These are phyloP conservation scores for Meteorus sp. DNA, from an alignment of 1,140 invertebrate genomes.

Conservation along the genomic window DNA sequence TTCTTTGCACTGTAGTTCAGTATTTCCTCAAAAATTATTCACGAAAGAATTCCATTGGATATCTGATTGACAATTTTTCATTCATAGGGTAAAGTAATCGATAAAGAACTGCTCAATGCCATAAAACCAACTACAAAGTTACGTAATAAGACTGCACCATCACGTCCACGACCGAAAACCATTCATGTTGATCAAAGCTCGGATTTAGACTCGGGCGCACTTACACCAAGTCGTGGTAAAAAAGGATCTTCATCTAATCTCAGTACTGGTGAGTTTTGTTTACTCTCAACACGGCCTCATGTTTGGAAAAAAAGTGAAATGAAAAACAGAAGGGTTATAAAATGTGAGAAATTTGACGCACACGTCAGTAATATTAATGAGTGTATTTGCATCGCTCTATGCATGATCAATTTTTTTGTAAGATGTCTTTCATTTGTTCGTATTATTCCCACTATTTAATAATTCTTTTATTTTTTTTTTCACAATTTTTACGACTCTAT, in stretches of 20 bases:
- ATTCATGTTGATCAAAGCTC: slow-evolving; percentile 82
- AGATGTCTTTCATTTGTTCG: slow-evolving; percentile 37
- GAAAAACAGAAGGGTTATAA: no score
- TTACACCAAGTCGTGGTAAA: slow-evolving; percentile 73
- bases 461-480: slow-evolving; percentile 36
- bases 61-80: not conserved
- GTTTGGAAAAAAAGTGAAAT: no score
- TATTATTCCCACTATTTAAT: slow-evolving; percentile 51
- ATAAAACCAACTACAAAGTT: slow-evolving; percentile 65
- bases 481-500: slow-evolving; percentile 30
- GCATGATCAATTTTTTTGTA: slow-evolving; percentile 44
- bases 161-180: slow-evolving; percentile 78
- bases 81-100: slow-evolving; percentile 72
- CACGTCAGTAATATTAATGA: no score
- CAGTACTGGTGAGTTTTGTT: slow-evolving; percentile 65
- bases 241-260: slow-evolving; percentile 82
- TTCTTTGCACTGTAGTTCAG: not conserved
- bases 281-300: not conserved
- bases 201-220: slow-evolving; percentile 74
- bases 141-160: slow-evolving; percentile 61
- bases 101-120: slow-evolving; percentile 72
- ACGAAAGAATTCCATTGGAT: not conserved
- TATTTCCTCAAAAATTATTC: slow-evolving; percentile 7
- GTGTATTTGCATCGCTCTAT: slow-evolving; percentile 44
- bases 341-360: no score